Percentiles rank a stretch among this genome's conserved stretches.
Evolutionary conservation across 2,113 vertebrate species (phyloP).

Genomic region (Orthonyx spaldingii): DNA sequence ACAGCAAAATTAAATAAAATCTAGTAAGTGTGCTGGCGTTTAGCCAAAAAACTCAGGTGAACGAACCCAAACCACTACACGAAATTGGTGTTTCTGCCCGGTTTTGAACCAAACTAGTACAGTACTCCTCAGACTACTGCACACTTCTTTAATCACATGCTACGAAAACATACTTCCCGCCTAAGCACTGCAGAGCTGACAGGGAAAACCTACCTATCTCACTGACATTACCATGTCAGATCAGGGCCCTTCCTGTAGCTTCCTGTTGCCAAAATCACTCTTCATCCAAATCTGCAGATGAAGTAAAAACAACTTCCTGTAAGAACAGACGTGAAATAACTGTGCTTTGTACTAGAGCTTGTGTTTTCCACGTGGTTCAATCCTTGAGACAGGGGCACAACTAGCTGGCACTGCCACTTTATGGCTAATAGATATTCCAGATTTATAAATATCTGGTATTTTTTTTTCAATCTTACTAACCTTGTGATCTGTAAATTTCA

Average conservation of each 20-base stretch:
- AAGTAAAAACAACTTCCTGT: not conserved
- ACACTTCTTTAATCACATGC: not conserved
- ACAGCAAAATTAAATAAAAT: too few species aligned
- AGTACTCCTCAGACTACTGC: not conserved
- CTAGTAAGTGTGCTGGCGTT: too few species aligned
- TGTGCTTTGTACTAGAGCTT: not conserved
- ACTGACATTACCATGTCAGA: not conserved
- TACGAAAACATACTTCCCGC: not conserved
- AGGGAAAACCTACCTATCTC: not conserved
- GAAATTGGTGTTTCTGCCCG: too few species aligned
- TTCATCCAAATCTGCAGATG: not conserved
- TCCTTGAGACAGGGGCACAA: not conserved
- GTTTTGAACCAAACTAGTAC: too few species aligned
- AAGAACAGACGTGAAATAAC: not conserved
- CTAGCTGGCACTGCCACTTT: not conserved
- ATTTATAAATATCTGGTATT: not conserved
- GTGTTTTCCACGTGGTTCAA: not conserved
- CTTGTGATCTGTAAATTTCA: not conserved
- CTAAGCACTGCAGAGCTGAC: not conserved
- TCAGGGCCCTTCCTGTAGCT: not conserved
- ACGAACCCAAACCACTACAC: too few species aligned
- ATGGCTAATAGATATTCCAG: not conserved
- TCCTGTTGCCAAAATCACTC: not conserved
- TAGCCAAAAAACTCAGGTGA: too few species aligned
- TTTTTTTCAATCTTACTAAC: not conserved